Conservation (phyloP, 37 sponge, comb jelly and placozoan genomes). For the Chondrilla cf. caribensis region DNA sequence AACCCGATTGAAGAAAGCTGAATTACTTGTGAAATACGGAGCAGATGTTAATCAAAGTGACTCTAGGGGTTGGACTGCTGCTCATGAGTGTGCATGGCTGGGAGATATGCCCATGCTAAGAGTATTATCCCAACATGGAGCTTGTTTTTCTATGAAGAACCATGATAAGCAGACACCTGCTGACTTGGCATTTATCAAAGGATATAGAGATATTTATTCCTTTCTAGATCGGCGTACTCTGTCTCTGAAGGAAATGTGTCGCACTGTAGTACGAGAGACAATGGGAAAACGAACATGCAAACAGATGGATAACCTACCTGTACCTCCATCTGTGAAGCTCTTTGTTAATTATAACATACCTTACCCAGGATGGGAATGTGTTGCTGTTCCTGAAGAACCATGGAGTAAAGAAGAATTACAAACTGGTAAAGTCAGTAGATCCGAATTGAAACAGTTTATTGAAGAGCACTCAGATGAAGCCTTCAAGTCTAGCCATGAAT, state of each 20-base stretch:
- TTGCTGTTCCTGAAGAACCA: constrained; percentile 26
- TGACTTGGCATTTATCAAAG: constrained; percentile 35
- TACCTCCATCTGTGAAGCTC: constrained; percentile 43
- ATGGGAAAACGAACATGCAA: constrained; percentile 31
- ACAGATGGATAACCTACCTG: constrained; percentile 24
- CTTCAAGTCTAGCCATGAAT: constrained; percentile 29
- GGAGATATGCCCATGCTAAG: constrained; percentile 31
- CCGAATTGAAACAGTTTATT: constrained; percentile 35
- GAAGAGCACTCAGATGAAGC: constrained; percentile 28
- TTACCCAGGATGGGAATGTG: constrained; percentile 36
- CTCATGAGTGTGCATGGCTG: constrained; percentile 46
- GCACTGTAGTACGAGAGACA: constrained; percentile 15
- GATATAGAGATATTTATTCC: constrained; percentile 10
- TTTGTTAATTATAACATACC: constrained; percentile 45
- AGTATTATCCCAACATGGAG: constrained; percentile 31
- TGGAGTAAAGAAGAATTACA: constrained; percentile 50
- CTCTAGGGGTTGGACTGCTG: constrained; percentile 38
- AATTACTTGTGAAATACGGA: constrained; percentile 25
- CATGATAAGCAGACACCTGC: constrained; percentile 12
- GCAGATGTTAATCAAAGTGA: constrained; percentile 31
- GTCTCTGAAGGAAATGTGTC: constrained; percentile 23
- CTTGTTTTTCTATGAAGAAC: constrained; percentile 1
- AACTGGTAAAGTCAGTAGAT: neutral
- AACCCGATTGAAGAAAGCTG: constrained; percentile 11
- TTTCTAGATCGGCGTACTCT: constrained; percentile 32